phyloP scores from a whole-genome alignment of 2,888 invertebrate genomes.

The Parnassius smintheus region DNA sequence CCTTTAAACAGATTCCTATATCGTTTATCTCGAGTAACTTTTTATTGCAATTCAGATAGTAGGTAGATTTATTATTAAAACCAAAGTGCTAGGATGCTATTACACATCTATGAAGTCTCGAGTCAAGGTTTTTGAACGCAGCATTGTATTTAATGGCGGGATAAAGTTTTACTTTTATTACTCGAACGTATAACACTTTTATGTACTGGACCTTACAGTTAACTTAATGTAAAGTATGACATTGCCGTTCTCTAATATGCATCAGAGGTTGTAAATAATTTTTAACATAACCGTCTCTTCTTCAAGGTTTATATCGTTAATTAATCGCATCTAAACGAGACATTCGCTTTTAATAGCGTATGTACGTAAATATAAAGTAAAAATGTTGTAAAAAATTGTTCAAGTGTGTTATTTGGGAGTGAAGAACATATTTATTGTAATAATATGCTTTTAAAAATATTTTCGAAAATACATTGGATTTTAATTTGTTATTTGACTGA shows the following conservation, averaged over 20 bases:
- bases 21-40: background rate
- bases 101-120: slow-evolving; percentile 7
- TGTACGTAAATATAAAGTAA: too few relatives aligned
- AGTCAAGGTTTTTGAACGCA: slow-evolving; percentile 35
- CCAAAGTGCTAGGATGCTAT: slow-evolving; percentile 16
- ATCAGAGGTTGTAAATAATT: background rate
- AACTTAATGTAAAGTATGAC: slow-evolving; percentile 18
- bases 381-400: too few relatives aligned
- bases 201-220: slow-evolving; percentile 15
- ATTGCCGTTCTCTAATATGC: slow-evolving; percentile 5
- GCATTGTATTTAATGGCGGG: slow-evolving; percentile 40
- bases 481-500: too few relatives aligned
- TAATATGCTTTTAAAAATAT: too few relatives aligned
- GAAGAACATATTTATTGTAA: too few relatives aligned
- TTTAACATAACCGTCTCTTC: background rate
- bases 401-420: too few relatives aligned
- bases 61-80: slow-evolving; percentile 19
- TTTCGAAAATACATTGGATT: too few relatives aligned
- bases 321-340: background rate
- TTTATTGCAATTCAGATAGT: slow-evolving; percentile 14
- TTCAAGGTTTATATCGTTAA: background rate
- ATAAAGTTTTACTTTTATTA: slow-evolving; percentile 37
- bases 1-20: too few relatives aligned
- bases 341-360: too few relatives aligned
- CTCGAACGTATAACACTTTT: slow-evolving; percentile 22